phyloP scores from a whole-genome alignment of 30 jellyfish, hydroid and myxozoan species.

The Aurelia sp. region DNA sequence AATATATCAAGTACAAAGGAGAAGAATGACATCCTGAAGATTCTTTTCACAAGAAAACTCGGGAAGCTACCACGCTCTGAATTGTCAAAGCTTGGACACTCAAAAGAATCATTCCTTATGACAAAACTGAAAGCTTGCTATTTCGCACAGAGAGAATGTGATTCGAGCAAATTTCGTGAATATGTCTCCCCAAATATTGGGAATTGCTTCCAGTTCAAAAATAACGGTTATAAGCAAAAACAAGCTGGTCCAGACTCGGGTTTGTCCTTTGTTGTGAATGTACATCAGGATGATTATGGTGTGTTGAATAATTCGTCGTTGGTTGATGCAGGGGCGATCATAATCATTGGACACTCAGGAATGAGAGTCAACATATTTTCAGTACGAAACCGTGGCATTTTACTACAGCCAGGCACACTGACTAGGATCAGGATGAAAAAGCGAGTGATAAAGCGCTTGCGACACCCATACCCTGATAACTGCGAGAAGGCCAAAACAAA shows the following conservation, averaged over 20 bases:
- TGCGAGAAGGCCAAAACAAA: background rate
- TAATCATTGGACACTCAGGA: background rate
- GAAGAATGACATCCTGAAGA: background rate
- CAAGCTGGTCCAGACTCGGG: conserved; percentile 28
- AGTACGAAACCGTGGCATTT: conserved; percentile 2
- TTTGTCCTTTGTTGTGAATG: conserved; percentile 8
- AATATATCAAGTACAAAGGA: background rate
- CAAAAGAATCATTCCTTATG: background rate
- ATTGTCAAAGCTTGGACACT: background rate
- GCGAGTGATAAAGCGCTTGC: conserved; percentile 18
- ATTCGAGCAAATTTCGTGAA: conserved; percentile 5
- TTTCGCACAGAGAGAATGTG: background rate
- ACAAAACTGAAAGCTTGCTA: background rate
- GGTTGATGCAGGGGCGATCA: conserved; percentile 20
- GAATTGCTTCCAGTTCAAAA: conserved; percentile 27
- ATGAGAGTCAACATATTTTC: background rate
- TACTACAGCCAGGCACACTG: conserved; percentile 20
- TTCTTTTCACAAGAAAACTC: background rate
- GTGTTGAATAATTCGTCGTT: background rate
- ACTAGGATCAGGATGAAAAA: conserved; percentile 35
- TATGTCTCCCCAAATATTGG: conserved; percentile 4
- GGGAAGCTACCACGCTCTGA: background rate
- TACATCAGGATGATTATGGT: conserved; percentile 15
- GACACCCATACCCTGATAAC: conserved; percentile 45
- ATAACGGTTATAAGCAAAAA: background rate